These are phyloP conservation scores for Eleginops maclovinus DNA, from an alignment of 2,113 vertebrate species.

Conservation along the genomic window DNA sequence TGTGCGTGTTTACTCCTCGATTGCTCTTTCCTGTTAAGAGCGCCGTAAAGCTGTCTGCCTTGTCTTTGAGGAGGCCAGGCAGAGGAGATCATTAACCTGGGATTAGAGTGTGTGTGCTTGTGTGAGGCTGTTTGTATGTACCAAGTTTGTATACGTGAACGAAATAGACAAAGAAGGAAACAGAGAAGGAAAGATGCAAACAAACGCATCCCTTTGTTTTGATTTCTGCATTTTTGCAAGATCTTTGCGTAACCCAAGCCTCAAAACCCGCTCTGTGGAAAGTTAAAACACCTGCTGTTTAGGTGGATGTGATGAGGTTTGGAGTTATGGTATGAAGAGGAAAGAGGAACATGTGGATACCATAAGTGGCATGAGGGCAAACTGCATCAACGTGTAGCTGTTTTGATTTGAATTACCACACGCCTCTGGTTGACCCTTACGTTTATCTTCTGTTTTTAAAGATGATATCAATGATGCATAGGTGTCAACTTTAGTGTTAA, in stretches of 20 bases:
- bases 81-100: constrained; percentile 65
- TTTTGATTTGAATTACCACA: constrained; percentile 4
- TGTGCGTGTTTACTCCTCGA: neutral
- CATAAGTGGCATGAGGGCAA: neutral
- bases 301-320: neutral
- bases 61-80: constrained; percentile 35
- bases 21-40: constrained; percentile 15
- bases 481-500: neutral
- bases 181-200: constrained; percentile 31
- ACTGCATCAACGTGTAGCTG: constrained; percentile 4
- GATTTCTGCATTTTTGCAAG: constrained; percentile 23
- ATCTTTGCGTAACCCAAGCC: constrained; percentile 1
- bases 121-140: constrained; percentile 46
- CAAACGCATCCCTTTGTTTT: constrained; percentile 28
- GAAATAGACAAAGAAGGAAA: constrained; percentile 2
- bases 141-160: constrained; percentile 31
- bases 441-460: neutral
- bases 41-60: constrained; percentile 49
- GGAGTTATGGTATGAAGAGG: neutral
- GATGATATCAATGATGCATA: neutral
- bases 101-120: constrained; percentile 34
- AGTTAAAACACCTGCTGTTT: constrained; percentile 6
- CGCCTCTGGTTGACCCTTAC: neutral
- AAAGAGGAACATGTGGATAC: neutral
- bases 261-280: neutral